A percentile compares a stretch with the other conserved stretches of the same genome.
Evolutionary conservation across 1,140 invertebrate species (phyloP).

Genomic region (Globodera ellingtonae): DNA sequence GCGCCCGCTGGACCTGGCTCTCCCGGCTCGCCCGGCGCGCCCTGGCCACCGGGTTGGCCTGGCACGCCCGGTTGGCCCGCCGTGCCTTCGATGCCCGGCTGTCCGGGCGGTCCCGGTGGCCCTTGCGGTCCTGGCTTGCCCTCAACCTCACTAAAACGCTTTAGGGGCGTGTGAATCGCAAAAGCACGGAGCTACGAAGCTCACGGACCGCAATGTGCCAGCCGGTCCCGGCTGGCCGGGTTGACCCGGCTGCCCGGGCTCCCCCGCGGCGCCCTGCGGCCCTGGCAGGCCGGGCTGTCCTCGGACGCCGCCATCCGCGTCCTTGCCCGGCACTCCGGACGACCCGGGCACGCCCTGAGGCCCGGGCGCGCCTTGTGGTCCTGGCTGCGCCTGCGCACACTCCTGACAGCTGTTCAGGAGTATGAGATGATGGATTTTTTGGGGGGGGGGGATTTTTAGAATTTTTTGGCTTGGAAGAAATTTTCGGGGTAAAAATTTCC

Average conservation of each 20-base stretch:
- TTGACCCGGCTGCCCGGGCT: constrained; percentile 10
- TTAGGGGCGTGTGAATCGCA: no score
- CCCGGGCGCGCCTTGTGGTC: constrained; percentile 9
- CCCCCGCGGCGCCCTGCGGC: constrained; percentile 10
- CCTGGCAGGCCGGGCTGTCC: constrained; percentile 20
- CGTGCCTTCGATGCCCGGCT: constrained; percentile 11
- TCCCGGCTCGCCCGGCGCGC: neutral
- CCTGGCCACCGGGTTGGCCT: constrained; percentile 11
- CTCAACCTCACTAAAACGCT: constrained; percentile 7
- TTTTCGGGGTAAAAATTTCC: neutral
- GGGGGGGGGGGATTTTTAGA: neutral
- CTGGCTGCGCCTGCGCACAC: constrained; percentile 4
- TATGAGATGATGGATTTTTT: neutral
- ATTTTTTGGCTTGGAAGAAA: neutral
- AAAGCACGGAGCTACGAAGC: neutral
- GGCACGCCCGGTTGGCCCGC: constrained; percentile 14
- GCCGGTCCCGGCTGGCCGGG: constrained; percentile 11
- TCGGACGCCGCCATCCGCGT: constrained; percentile 29
- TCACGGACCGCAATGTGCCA: neutral
- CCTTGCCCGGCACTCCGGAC: constrained; percentile 45
- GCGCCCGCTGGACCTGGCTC: neutral
- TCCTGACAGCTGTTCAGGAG: constrained; percentile 3
- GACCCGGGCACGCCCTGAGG: constrained; percentile 45
- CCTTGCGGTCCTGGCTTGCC: constrained; percentile 18
- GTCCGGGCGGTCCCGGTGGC: constrained; percentile 7